Percentiles rank a stretch among this genome's conserved stretches.
Evolutionary conservation across 2,113 vertebrate genomes (phyloP).

Genomic region (Calypte anna): DNA sequence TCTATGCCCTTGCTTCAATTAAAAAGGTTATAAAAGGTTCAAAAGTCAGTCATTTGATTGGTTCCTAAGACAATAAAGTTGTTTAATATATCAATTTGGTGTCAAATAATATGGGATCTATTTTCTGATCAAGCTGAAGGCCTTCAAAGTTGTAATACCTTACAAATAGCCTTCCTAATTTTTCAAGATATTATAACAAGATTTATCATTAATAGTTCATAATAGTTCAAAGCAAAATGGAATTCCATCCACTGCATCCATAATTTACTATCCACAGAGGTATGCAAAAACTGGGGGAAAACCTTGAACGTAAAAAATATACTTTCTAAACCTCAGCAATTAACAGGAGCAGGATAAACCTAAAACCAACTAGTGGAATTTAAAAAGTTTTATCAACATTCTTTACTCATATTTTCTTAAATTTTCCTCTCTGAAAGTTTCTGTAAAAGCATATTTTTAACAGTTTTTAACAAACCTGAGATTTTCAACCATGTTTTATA

Average conservation of each 20-base stretch:
- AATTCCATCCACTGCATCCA: not conserved
- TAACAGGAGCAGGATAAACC: not conserved
- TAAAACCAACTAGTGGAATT: not conserved
- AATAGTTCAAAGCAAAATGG: not conserved
- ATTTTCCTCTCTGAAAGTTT: not conserved
- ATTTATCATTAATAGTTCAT: not conserved
- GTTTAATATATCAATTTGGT: not conserved
- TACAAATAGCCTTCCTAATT: not conserved
- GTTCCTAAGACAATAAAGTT: not conserved
- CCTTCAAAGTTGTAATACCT: not conserved
- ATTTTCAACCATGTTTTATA: not conserved
- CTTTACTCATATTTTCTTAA: not conserved
- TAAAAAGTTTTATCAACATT: not conserved
- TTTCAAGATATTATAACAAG: not conserved
- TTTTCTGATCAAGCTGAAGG: not conserved
- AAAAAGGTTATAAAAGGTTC: not conserved
- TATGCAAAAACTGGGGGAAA: not conserved
- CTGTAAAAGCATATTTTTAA: not conserved
- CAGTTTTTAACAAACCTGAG: not conserved
- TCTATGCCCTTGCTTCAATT: not conserved
- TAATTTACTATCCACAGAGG: constrained; percentile 8
- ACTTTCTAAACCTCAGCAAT: not conserved
- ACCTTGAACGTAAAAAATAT: not conserved
- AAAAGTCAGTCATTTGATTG: not conserved
- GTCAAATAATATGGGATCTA: not conserved